These are phyloP conservation scores for Drosophila nigrodunni DNA, from an alignment of 1,140 invertebrate species.

Conservation along the genomic window DNA sequence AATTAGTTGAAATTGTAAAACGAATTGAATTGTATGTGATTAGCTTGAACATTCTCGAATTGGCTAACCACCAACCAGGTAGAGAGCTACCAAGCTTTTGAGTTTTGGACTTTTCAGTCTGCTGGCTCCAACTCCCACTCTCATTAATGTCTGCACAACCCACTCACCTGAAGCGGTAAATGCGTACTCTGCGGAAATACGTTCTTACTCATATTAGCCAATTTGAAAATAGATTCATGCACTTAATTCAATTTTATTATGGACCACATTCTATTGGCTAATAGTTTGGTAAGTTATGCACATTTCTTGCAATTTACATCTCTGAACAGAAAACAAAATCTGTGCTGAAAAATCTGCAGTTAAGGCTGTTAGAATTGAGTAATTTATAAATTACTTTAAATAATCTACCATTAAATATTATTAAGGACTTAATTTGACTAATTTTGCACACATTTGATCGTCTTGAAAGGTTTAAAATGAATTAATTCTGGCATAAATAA, in stretches of 20 bases:
- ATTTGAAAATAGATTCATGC: background rate
- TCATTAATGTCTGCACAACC: too few relatives aligned
- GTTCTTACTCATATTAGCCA: background rate
- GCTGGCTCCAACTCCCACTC: background rate
- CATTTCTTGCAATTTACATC: too few relatives aligned
- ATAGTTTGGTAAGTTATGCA: background rate
- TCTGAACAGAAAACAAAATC: too few relatives aligned
- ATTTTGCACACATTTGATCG: too few relatives aligned
- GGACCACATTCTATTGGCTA: background rate
- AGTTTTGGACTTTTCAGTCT: constrained; percentile 2
- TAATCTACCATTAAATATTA: too few relatives aligned
- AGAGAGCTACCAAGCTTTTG: background rate
- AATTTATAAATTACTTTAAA: too few relatives aligned
- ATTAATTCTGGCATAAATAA: too few relatives aligned
- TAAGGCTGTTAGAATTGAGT: too few relatives aligned
- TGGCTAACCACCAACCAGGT: constrained; percentile 59
- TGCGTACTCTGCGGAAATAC: constrained; percentile 2
- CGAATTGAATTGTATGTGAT: constrained; percentile 85
- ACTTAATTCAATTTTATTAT: background rate
- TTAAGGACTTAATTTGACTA: too few relatives aligned
- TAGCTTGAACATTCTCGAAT: constrained; percentile 81
- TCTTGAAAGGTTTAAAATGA: too few relatives aligned
- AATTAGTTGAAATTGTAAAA: constrained; percentile 85
- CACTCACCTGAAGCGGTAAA: constrained; percentile 1
- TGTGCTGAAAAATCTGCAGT: too few relatives aligned